Percentiles rank a stretch among this genome's conserved stretches.
These are phyloP conservation scores for Proales similis DNA, from an alignment of 1,140 invertebrate genomes.

Conservation along the genomic window DNA sequence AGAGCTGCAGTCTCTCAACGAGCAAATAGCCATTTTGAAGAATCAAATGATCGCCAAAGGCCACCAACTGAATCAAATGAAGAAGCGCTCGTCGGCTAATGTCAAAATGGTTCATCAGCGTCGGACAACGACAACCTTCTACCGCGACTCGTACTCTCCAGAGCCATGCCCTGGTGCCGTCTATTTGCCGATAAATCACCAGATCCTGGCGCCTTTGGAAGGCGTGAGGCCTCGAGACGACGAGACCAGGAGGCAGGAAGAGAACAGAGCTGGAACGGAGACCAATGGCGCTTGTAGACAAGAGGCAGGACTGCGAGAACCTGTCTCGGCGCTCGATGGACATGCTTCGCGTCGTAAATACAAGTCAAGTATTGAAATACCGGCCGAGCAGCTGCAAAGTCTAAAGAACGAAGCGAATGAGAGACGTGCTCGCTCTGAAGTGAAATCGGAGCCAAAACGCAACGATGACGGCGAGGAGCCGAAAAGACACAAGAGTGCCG, in stretches of 20 bases:
- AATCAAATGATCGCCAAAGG: conserved; percentile 32
- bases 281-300: conserved; percentile 4
- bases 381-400: conserved; percentile 16
- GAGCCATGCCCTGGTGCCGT: neutral
- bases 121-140: conserved; percentile 6
- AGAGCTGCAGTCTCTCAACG: conserved; percentile 17
- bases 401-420: conserved; percentile 14
- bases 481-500: conserved; percentile 21
- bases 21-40: conserved; percentile 27
- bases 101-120: conserved; percentile 4
- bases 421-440: conserved; percentile 7
- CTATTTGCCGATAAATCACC: conserved; percentile 21
- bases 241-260: too few species aligned
- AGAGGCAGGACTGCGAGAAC: too few species aligned
- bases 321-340: too few species aligned
- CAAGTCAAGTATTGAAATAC: conserved; percentile 31
- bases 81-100: neutral
- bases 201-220: too few species aligned
- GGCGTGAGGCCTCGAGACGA: too few species aligned
- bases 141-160: neutral
- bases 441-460: conserved; percentile 10
- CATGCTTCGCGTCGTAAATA: too few species aligned
- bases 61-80: conserved; percentile 36
- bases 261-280: neutral
- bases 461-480: neutral